Evolutionary conservation across 2,113 vertebrate species (phyloP).

Genomic region (Ia io): DNA sequence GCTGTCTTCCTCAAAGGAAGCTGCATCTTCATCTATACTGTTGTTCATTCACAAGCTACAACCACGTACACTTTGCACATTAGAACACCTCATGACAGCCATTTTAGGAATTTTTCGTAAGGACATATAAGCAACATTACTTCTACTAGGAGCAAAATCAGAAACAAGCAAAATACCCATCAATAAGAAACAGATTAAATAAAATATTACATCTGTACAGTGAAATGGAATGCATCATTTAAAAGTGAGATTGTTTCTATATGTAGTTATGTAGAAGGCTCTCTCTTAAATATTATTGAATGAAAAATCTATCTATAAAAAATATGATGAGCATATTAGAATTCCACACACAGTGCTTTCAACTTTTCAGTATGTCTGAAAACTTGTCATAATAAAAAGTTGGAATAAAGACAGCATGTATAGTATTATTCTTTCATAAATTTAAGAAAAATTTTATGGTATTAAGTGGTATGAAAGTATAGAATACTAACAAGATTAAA

Average conservation of each 20-base stretch:
- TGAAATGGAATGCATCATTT: not conserved
- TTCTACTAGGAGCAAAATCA: not conserved
- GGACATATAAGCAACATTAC: not conserved
- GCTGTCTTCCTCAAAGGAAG: not conserved
- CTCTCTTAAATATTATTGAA: not conserved
- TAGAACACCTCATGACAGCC: not conserved
- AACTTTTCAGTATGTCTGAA: not conserved
- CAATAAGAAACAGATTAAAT: not conserved
- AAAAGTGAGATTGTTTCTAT: not conserved
- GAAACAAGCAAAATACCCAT: not conserved
- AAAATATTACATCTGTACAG: not conserved
- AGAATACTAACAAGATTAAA: not conserved
- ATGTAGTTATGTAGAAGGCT: not conserved
- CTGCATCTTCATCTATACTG: not conserved
- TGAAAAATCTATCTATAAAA: not conserved
- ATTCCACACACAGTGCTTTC: not conserved
- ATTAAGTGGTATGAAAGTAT: not conserved
- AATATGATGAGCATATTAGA: not conserved
- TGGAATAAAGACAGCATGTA: not conserved
- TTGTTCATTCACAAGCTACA: not conserved
- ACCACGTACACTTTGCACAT: not conserved
- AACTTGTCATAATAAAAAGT: not conserved
- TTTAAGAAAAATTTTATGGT: not conserved
- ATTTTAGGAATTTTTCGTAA: not conserved
- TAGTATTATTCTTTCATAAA: not conserved